Evolutionary conservation across 2,888 invertebrate genomes (phyloP).

Genomic region (Cheilosia variabilis): DNA sequence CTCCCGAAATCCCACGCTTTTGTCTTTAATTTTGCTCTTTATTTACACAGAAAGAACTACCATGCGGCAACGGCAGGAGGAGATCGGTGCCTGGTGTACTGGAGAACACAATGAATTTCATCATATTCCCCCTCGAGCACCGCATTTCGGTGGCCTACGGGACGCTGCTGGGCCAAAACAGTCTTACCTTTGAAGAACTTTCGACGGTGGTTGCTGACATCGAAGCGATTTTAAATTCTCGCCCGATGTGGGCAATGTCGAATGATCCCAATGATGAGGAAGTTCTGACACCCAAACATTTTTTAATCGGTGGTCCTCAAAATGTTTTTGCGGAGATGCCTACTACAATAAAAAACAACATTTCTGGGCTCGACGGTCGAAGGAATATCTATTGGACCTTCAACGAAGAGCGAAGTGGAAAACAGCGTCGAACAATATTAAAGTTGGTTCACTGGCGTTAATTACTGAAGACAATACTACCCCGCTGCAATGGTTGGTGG

Average conservation of each 20-base stretch:
- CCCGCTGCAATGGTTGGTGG: not conserved
- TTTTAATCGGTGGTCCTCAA: too few relatives aligned
- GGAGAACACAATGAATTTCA: not conserved
- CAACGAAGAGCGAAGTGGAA: slow-evolving; percentile 5
- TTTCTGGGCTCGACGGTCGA: slow-evolving; percentile 7
- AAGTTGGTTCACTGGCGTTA: not conserved
- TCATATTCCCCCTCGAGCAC: not conserved
- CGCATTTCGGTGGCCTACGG: too few relatives aligned
- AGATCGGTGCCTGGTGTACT: not conserved
- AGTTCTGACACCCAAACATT: not conserved
- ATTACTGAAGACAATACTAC: not conserved
- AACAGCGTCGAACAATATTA: not conserved
- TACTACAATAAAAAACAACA: slow-evolving; percentile 2
- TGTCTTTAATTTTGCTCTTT: not conserved
- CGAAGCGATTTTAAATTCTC: too few relatives aligned
- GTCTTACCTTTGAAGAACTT: too few relatives aligned
- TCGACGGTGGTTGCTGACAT: too few relatives aligned
- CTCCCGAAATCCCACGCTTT: not conserved
- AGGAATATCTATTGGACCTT: not conserved
- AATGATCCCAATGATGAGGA: too few relatives aligned
- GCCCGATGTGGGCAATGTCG: too few relatives aligned
- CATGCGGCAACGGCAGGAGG: slow-evolving; percentile 21
- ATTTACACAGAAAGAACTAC: slow-evolving; percentile 24
- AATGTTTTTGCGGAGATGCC: too few relatives aligned
- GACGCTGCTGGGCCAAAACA: too few relatives aligned